Conservation (phyloP, 2,113 vertebrate genomes). For the Lasiurus borealis region DNA sequence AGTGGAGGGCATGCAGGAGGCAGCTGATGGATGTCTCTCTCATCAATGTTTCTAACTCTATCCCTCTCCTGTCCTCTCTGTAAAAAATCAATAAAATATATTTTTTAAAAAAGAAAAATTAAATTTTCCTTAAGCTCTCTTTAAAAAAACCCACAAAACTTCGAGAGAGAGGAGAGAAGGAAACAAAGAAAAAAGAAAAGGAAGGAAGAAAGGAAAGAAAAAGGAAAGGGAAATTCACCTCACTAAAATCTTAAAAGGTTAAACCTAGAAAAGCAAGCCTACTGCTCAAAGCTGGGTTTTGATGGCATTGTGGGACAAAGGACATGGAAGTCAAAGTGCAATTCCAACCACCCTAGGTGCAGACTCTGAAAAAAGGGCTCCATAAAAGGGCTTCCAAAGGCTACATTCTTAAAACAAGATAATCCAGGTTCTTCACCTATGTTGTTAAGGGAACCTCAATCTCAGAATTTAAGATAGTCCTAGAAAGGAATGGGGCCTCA, state of each 20-base stretch:
- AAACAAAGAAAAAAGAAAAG: too few relatives aligned
- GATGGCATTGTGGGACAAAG: background rate
- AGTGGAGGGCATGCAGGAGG: too few relatives aligned
- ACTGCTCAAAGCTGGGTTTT: background rate
- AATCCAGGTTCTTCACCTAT: background rate
- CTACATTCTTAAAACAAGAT: background rate
- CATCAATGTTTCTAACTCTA: too few relatives aligned
- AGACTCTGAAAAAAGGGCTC: background rate
- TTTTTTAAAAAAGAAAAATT: background rate
- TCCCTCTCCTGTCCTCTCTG: too few relatives aligned
- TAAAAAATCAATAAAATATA: too few relatives aligned
- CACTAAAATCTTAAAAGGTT: background rate
- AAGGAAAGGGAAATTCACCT: background rate
- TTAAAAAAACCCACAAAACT: background rate
- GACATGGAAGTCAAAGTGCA: background rate
- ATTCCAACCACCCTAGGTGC: background rate
- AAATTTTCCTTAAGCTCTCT: too few relatives aligned
- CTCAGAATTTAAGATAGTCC: slow-evolving; percentile 3
- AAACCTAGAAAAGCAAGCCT: background rate
- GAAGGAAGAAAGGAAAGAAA: background rate
- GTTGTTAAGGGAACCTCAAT: background rate
- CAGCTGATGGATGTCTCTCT: too few relatives aligned
- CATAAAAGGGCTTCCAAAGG: slow-evolving; percentile 24
- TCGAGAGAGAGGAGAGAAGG: too few relatives aligned
- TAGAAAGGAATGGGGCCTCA: background rate